Evolutionary conservation across 2,797 vertebrate genomes (phyloP), one percentile per base, ranked within the genome.

Genomic region (Limosa lapponica): DNA sequence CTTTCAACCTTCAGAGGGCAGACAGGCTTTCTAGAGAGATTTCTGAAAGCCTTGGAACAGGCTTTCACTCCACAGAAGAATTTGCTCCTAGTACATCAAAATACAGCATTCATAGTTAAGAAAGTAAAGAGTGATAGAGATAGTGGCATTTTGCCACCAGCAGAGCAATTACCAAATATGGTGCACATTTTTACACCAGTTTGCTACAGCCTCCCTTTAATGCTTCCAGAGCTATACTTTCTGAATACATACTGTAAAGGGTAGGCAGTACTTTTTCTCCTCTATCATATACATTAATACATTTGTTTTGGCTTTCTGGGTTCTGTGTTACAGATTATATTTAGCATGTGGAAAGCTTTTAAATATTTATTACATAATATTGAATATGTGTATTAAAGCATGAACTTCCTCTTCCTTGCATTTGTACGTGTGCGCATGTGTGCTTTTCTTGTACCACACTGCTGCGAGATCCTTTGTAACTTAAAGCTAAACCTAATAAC

Each of bases 401-500:
- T 17, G 23, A 87, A 49, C 32, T 70, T 82, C 48, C 28, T 79
- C 39, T 43, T 74, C 34, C 39, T 66, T 78, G 16, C 30, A 27
- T 72, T 52, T 77, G 28, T 49, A 43, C 8, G 5, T 74, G 22
- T 10, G 16, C 57, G 58, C 46, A 30, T 36, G n/a, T 32, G 36
- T 46, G 8, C 32, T 92, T 88, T 81, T 61, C 64, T 89, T 90
- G 67, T 48, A 93, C 30, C 27, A 74, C 75, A 30, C 39, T 94
- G 86, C 83, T 87, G 90, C 24, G 66, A 93, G 48, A 81, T 49
- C 22, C 62, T 71, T 69, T 75, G 51, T 75, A 89, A 87, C 69
- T 81, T 91, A 79, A 82, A 52, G 62, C 55, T 85, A 89, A 93
- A 69, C 34, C 49, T 25, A 88, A 36, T 66, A 88, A 87, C 91